Conservation (phyloP, 2,113 vertebrate species). For the Oreochromis tanganicae region DNA sequence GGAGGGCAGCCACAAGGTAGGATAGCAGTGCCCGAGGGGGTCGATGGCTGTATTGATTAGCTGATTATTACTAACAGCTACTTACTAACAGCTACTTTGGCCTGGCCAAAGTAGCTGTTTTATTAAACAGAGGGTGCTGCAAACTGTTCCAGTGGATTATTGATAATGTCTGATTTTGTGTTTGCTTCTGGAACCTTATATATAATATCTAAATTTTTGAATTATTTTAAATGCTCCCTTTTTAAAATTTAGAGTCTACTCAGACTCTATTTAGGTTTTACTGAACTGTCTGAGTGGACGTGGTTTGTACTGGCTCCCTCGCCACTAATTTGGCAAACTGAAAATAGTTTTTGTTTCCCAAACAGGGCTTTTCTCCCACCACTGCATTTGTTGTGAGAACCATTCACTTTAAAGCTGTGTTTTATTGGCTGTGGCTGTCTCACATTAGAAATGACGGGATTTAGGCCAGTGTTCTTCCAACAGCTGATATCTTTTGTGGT, state of each 20-base stretch:
- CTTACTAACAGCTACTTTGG: too few species aligned
- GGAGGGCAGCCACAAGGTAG: constrained; percentile 48
- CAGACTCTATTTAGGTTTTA: not conserved
- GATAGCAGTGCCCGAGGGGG: not conserved
- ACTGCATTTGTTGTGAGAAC: not conserved
- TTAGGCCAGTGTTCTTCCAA: not conserved
- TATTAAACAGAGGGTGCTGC: not conserved
- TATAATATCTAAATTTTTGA: not conserved
- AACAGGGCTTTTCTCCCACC: not conserved
- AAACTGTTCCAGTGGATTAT: not conserved
- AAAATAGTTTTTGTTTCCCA: not conserved
- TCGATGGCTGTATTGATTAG: not conserved
- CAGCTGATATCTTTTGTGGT: not conserved
- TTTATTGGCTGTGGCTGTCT: not conserved
- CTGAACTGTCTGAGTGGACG: not conserved
- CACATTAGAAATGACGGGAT: not conserved
- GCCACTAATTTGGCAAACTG: not conserved
- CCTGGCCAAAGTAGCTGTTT: not conserved
- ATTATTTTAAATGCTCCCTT: not conserved
- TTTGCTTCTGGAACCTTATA: not conserved
- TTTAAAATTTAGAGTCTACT: not conserved
- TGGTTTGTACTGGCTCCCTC: not conserved
- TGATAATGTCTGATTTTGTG: not conserved
- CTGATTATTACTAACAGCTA: not conserved
- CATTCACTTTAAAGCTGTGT: not conserved